Conservation (phyloP, 1,140 invertebrate genomes). For the Ericerus pela region DNA sequence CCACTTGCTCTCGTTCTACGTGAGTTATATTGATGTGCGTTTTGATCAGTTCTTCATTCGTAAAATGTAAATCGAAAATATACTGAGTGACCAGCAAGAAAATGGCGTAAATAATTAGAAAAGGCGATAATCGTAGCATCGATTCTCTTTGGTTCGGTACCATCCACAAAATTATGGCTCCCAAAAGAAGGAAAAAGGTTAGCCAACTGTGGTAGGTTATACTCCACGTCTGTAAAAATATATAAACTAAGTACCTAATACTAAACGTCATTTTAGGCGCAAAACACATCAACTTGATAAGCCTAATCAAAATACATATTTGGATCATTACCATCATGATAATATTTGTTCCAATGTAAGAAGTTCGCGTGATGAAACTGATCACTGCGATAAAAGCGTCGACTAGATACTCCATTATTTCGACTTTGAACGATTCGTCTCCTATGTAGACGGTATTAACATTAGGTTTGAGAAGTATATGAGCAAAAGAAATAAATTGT, state of each 20-base stretch:
- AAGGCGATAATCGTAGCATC: conserved; percentile 80
- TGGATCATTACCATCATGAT: conserved; percentile 91
- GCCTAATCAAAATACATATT: no score
- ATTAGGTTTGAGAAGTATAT: no score
- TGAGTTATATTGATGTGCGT: conserved; percentile 32
- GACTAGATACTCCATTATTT: conserved; percentile 20
- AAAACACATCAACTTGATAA: no score
- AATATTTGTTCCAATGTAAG: conserved; percentile 74
- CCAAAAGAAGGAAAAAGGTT: conserved; percentile 82
- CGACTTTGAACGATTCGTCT: conserved; percentile 13
- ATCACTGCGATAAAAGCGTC: conserved; percentile 41
- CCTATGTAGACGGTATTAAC: no score
- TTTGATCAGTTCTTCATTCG: conserved; percentile 60
- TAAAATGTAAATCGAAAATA: conserved; percentile 79
- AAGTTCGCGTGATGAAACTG: conserved; percentile 59
- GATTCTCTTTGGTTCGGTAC: conserved; percentile 81
- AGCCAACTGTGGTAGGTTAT: conserved; percentile 97
- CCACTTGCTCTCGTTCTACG: conserved; percentile 48
- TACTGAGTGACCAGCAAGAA: conserved; percentile 74
- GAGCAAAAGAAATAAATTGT: no score
- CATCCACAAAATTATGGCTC: conserved; percentile 92
- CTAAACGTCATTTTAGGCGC: no score
- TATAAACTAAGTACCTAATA: no score
- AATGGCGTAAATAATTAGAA: conserved; percentile 79
- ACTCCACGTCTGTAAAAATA: conserved; percentile 68